These are phyloP conservation scores for Masnerella sp. DNA, from an alignment of 2,888 invertebrate species.

Conservation along the genomic window DNA sequence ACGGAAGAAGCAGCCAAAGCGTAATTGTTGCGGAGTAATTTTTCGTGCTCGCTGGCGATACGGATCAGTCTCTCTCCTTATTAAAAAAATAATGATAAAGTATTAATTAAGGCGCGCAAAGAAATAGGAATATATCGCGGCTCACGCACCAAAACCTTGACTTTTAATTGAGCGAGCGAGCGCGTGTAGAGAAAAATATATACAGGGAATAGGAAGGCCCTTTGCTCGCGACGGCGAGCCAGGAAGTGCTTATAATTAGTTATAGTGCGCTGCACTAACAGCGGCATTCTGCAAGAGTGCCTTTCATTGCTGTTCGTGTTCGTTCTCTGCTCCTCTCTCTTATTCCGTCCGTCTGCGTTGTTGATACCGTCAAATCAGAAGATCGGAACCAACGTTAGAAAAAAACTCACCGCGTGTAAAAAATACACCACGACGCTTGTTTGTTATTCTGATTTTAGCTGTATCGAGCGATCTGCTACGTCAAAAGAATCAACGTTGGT, in stretches of 20 bases:
- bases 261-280: slow-evolving; percentile 77
- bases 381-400: slow-evolving; percentile 59
- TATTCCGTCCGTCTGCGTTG: slow-evolving; percentile 31
- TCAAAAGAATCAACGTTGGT: not conserved
- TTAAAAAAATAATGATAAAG: slow-evolving; percentile 57
- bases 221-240: slow-evolving; percentile 57
- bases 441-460: slow-evolving; percentile 46
- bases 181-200: slow-evolving; percentile 52
- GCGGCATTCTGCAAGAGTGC: slow-evolving; percentile 77
- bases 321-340: slow-evolving; percentile 39
- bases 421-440: slow-evolving; percentile 16
- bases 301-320: slow-evolving; percentile 60
- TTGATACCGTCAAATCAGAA: slow-evolving; percentile 58
- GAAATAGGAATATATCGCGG: slow-evolving; percentile 51
- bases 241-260: slow-evolving; percentile 72
- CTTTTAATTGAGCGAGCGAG: slow-evolving; percentile 59
- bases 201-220: slow-evolving; percentile 57
- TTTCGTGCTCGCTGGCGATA: slow-evolving; percentile 42
- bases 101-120: slow-evolving; percentile 57
- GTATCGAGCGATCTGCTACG: not conserved
- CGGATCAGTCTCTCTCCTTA: slow-evolving; percentile 49
- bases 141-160: slow-evolving; percentile 58
- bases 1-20: slow-evolving; percentile 11
- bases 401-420: slow-evolving; percentile 39
- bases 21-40: slow-evolving; percentile 47